These are phyloP conservation scores for Schizopygopsis malacanthus DNA, from an alignment of 2,797 vertebrate species.

Conservation along the genomic window DNA sequence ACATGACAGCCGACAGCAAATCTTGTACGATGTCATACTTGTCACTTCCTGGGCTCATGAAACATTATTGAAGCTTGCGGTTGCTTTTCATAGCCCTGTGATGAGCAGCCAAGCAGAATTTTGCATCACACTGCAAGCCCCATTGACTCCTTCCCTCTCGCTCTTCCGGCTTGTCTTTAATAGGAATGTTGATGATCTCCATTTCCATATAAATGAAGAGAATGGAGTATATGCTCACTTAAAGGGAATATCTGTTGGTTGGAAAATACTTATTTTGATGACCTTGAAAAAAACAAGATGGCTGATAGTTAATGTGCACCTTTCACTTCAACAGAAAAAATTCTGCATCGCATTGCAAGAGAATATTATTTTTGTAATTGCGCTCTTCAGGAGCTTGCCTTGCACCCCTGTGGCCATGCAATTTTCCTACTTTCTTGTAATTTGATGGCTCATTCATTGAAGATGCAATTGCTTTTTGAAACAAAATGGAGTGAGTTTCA, in stretches of 20 bases:
- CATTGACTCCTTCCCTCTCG: slow-evolving; percentile 73
- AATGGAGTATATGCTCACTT: slow-evolving; percentile 56
- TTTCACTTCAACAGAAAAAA: slow-evolving; percentile 38
- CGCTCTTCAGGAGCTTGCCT: slow-evolving; percentile 23
- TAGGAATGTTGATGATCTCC: slow-evolving; percentile 63
- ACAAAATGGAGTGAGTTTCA: slow-evolving; percentile 47
- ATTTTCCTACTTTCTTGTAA: slow-evolving; percentile 48
- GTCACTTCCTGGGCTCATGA: slow-evolving; percentile 70
- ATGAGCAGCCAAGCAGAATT: slow-evolving; percentile 39
- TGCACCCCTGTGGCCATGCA: slow-evolving; percentile 52
- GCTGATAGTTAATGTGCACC: slow-evolving; percentile 48
- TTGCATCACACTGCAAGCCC: slow-evolving; percentile 68
- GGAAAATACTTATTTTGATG: slow-evolving; percentile 51
- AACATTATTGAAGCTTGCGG: slow-evolving; percentile 71
- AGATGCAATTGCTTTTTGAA: slow-evolving; percentile 48
- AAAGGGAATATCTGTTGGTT: slow-evolving; percentile 48
- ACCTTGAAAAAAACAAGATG: slow-evolving; percentile 42
- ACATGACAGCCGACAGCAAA: slow-evolving; percentile 22
- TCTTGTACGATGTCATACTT: slow-evolving; percentile 33
- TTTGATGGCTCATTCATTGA: slow-evolving; percentile 50
- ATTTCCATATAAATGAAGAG: slow-evolving; percentile 66
- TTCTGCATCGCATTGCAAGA: slow-evolving; percentile 30
- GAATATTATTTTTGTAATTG: slow-evolving; percentile 55
- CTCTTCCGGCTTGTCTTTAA: slow-evolving; percentile 60
- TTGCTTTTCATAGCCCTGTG: slow-evolving; percentile 57